Base-by-base conservation (phyloP, 2,888 invertebrate species). In the Dorcus parallelipipedus region DNA sequence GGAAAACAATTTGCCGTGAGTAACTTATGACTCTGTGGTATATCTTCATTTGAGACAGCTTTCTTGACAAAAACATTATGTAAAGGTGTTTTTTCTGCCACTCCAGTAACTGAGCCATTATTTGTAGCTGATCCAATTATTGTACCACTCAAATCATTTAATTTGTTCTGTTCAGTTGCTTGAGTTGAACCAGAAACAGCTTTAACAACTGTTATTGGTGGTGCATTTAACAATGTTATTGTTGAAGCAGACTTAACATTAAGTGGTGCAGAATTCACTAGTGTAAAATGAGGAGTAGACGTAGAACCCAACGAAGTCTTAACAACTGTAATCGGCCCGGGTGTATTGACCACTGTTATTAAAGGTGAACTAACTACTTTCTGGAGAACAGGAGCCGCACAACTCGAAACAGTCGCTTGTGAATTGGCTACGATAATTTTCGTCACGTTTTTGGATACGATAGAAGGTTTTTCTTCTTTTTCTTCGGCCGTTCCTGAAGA, bases 11-110 rank as follows among this genome's bases (percentile, higher is more conserved):
- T 73, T 4, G 76, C 76, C 8, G 77, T 76, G 51, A 76, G 64
- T 50, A 78, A 61, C 60, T 78, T 78, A 62, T 77, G 77, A 50
- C 76, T 67, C 61, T 76, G 77, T 3, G 75, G 70, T 43, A 73
- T 65, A 48, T 74, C 75, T 26, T 66, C 62, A 3, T 54, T 57
- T 14, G 40, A 63, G 1, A 63, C 59, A 42, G 73, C 71, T 58
- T 78, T 78, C 61, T 78, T 78, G 49, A 78, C 76, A 66, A 78
- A 78, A 59, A 78, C 78, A 69, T 78, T 78, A 60, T 78, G 78
- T 9, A 57, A 20, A 10, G 54, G 43, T 10, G 60, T 51, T 52
- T 67, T 65, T 43, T 65, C 65, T n/a, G 58, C 50, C 38, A 65
- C 49, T 5, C 65, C 54, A 3, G 60, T 59, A 9, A 65, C 50